Base-by-base conservation (phyloP, 2,797 vertebrate genomes). In the Danio kyathit region DNA sequence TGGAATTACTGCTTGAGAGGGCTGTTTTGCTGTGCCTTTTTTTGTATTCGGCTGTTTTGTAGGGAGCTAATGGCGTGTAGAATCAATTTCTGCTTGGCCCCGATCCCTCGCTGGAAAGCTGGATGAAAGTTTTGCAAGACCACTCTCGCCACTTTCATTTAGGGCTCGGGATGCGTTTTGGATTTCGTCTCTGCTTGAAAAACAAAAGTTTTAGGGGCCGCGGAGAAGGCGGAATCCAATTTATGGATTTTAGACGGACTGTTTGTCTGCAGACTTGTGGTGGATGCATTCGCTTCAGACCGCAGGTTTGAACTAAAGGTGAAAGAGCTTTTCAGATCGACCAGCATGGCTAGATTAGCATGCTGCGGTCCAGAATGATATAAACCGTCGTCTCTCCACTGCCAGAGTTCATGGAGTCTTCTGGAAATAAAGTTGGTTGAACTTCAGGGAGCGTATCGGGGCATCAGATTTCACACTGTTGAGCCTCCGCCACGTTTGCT, bases 11-110 rank as follows among this genome's bases (percentile, higher is more conserved):
- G 82, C 82, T 75, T 13, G 81, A 83, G 77, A 75, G 52, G 67
- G 63, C 69, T 77, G 74, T 76, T 87, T 79, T 83, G 74, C 64
- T 81, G 46, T 38, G 70, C 65, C 1, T 29, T 29, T 29, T 51
- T 51, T 9, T 41, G 17, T 54, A 14, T 51, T 57, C 12, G 43
- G 16, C 38, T 70, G 73, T 74, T 74, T 13, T 78, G 75, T 56
- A n/a, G 16, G 7, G 60, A 76, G 66, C 75, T 82, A 83, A 83
- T 81, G 72, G 76, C 75, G 67, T 76, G 78, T 40, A 86, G 79
- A 84, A 85, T 87, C 81, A 73, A 85, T 86, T 85, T 59, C 74
- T 76, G 57, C 63, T 16, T 73, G 61, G 59, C 80, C 73, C 17
- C 49, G n/a, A 46, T 81, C 63, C 67, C 57, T 70, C 48, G 49